These are phyloP conservation scores for Parnassius orleans DNA, from an alignment of 2,888 invertebrate genomes.

Conservation along the genomic window DNA sequence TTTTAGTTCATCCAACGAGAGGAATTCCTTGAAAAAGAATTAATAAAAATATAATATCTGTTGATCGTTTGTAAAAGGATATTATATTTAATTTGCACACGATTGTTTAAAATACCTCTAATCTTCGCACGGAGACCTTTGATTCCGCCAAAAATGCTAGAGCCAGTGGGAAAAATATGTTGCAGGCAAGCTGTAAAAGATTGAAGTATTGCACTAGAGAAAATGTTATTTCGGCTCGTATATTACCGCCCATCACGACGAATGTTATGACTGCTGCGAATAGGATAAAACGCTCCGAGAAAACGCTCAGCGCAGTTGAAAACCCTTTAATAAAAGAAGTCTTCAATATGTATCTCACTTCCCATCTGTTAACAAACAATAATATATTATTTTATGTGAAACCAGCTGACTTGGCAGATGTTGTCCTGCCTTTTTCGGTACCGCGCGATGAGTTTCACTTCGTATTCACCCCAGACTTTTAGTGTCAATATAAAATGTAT, in stretches of 20 bases:
- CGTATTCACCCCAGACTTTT: no score
- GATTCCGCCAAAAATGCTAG: constrained; percentile 83
- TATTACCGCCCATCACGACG: constrained; percentile 83
- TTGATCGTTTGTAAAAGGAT: no score
- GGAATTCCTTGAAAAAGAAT: constrained; percentile 59
- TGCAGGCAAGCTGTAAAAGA: constrained; percentile 84
- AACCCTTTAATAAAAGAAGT: constrained; percentile 80
- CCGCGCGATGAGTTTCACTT: no score
- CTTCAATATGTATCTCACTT: constrained; percentile 78
- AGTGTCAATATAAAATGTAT: no score
- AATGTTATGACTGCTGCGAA: constrained; percentile 89
- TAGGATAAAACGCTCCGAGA: constrained; percentile 91
- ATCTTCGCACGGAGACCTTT: constrained; percentile 81
- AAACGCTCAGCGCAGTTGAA: constrained; percentile 85
- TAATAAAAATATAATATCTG: no score
- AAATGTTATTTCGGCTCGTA: constrained; percentile 85
- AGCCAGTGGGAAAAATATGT: constrained; percentile 83
- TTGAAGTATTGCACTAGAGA: constrained; percentile 90
- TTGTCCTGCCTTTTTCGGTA: no score
- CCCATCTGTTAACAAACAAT: constrained; percentile 72
- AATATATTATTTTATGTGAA: not conserved
- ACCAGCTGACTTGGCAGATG: no score
- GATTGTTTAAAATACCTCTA: constrained; percentile 70
- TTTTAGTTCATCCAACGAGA: constrained; percentile 64
- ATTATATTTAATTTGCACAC: no score